Evolutionary conservation across 2,113 vertebrate species (phyloP).

Genomic region (Thalassoma bifasciatum): DNA sequence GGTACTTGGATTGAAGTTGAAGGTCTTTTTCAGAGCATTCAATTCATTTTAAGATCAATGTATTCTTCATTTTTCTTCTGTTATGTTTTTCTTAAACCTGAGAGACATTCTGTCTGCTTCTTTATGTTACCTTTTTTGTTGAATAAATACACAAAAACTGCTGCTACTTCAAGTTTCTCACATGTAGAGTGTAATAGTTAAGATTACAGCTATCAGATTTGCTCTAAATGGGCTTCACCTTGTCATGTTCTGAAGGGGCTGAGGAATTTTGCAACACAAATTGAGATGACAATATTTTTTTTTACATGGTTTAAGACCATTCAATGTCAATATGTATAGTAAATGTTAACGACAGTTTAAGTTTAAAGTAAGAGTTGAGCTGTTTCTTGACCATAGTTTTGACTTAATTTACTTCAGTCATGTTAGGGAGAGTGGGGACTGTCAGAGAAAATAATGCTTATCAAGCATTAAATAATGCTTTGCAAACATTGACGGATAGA

Average conservation of each 20-base stretch:
- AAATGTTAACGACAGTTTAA: neutral
- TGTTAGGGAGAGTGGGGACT: slow-evolving; percentile 6
- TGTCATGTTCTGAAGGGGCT: neutral
- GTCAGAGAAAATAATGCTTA: slow-evolving; percentile 68
- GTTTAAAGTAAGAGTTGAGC: too few species aligned
- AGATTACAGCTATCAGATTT: neutral
- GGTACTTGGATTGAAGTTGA: neutral
- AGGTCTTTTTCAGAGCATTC: neutral
- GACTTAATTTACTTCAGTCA: slow-evolving; percentile 11
- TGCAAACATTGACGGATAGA: slow-evolving; percentile 49
- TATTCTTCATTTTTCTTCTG: neutral
- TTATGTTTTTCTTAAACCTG: neutral
- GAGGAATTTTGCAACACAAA: neutral
- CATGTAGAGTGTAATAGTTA: neutral
- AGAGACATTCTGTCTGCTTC: neutral
- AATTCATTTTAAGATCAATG: neutral
- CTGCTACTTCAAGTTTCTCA: neutral
- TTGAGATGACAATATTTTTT: neutral
- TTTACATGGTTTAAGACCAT: neutral
- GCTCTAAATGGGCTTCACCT: neutral
- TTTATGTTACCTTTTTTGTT: neutral
- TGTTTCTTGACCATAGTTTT: slow-evolving; percentile 7
- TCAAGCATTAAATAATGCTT: slow-evolving; percentile 66
- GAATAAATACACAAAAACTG: slow-evolving; percentile 2
- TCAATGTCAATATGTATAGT: neutral